Percentiles rank a stretch among this genome's conserved stretches.
Evolutionary conservation across 1,140 invertebrate species (phyloP).

Genomic region (Drosophila sucinea): DNA sequence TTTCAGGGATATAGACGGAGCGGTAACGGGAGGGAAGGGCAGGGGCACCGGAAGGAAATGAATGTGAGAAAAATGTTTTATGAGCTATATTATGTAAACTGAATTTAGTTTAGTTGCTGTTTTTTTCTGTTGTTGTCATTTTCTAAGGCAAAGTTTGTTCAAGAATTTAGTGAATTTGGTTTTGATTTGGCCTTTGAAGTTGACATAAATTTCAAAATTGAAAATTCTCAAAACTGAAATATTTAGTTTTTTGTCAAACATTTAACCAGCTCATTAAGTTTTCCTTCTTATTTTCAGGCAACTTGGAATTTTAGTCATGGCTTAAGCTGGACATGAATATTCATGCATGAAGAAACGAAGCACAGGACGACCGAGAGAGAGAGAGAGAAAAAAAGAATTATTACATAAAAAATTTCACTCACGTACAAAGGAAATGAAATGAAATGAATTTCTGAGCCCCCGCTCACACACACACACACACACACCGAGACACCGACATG

Average conservation of each 20-base stretch:
- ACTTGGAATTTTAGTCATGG: conserved; percentile 19
- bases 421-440: conserved; percentile 80
- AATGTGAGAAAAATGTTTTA: conserved; percentile 74
- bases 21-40: not conserved
- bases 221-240: not conserved
- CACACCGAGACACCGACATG: not conserved
- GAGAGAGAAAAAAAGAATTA: conserved; percentile 50
- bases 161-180: conserved; percentile 1
- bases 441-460: conserved; percentile 79
- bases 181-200: conserved; percentile 14
- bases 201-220: not conserved
- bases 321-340: conserved; percentile 40
- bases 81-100: conserved; percentile 78
- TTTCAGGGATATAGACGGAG: not conserved
- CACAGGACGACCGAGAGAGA: conserved; percentile 40
- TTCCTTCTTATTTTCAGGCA: not conserved
- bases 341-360: conserved; percentile 50
- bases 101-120: conserved; percentile 65
- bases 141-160: not conserved
- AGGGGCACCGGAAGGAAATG: conserved; percentile 22
- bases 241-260: not conserved
- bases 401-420: conserved; percentile 75
- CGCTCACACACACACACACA: conserved; percentile 12
- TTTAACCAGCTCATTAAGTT: conserved; percentile 19
- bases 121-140: not conserved